Base-by-base conservation (phyloP, 2,888 invertebrate species). In the Platycheirus albimanus region DNA sequence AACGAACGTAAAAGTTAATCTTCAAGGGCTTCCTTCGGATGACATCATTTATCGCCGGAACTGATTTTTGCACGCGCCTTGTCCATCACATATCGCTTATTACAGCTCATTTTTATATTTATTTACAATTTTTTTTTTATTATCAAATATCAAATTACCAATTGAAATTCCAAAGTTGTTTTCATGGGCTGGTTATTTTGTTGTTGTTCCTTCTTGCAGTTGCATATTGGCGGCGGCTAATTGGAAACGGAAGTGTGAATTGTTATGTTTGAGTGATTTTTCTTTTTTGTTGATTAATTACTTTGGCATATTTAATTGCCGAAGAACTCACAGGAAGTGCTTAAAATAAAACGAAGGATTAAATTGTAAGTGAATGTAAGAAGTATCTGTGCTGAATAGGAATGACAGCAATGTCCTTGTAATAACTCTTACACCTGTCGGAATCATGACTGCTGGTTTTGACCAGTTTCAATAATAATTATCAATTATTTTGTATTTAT, bases 161-260 rank as follows among this genome's bases (percentile, higher is more conserved):
- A 81, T 77, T 81, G 77, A 71, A 67, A 77, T 77, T 81, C 81
- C 51, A 45, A 71, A 54, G 77, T 70, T 66, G n/a, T 67, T 33
- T 49, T 19, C 19, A 24, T 36, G 28, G 43, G 36, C 6, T 15
- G 36, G 38, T 24, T 51, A 4, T 19, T 43, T 33, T 33, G 6
- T 24, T 6, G 6, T 4, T 24, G 24, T 43, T 20, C 20, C 20
- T 43, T 43, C 45, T 63, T 71, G 77, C 77, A 47, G 47, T 58
- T 54, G 51, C 15, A 13, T 41, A 11, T 20, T 17, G n/a, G n/a
- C n/a, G n/a, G n/a, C n/a, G n/a, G 58, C 71, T 81, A 77, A 81
- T 81, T 81, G 71, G 71, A 81, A 81, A 77, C 81, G 81, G 81
- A 81, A 71, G 77, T 77, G 71, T 52, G 66, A 67, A 71, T 67